A percentile compares a stretch with the other conserved stretches of the same genome.
Evolutionary conservation across 2,113 vertebrate genomes (phyloP).

Genomic region (Addax nasomaculatus): DNA sequence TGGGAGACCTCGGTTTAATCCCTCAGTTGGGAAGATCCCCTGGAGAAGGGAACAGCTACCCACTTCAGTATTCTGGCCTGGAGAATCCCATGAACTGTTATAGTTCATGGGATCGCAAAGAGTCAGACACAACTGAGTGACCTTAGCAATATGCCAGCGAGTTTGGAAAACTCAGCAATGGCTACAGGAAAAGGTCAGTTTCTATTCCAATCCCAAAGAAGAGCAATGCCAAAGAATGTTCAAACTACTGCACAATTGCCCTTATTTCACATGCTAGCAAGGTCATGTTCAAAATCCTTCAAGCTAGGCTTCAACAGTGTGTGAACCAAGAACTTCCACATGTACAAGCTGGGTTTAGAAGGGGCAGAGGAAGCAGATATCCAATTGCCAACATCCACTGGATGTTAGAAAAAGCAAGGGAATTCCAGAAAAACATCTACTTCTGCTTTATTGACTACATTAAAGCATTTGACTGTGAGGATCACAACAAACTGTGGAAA

Average conservation of each 20-base stretch:
- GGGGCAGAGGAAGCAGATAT: background rate
- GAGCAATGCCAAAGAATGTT: background rate
- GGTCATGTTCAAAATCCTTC: background rate
- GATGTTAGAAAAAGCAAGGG: background rate
- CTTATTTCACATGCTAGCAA: background rate
- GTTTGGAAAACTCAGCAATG: background rate
- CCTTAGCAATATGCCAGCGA: background rate
- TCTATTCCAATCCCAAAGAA: background rate
- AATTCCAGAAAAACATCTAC: background rate
- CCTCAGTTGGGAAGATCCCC: background rate
- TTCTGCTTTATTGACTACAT: background rate
- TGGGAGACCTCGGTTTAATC: background rate
- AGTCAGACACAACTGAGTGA: fast-evolving
- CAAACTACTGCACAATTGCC: background rate
- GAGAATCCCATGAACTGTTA: background rate
- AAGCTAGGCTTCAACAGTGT: background rate
- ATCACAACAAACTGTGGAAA: background rate
- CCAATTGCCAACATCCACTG: background rate
- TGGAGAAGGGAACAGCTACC: background rate
- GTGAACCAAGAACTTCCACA: background rate
- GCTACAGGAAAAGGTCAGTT: background rate
- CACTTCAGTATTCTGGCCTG: background rate
- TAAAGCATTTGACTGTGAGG: background rate
- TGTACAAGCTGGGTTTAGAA: background rate
- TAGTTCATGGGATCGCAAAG: background rate